These are phyloP conservation scores for Antennarius maculatus DNA, from an alignment of 2,797 vertebrate species.

Conservation along the genomic window DNA sequence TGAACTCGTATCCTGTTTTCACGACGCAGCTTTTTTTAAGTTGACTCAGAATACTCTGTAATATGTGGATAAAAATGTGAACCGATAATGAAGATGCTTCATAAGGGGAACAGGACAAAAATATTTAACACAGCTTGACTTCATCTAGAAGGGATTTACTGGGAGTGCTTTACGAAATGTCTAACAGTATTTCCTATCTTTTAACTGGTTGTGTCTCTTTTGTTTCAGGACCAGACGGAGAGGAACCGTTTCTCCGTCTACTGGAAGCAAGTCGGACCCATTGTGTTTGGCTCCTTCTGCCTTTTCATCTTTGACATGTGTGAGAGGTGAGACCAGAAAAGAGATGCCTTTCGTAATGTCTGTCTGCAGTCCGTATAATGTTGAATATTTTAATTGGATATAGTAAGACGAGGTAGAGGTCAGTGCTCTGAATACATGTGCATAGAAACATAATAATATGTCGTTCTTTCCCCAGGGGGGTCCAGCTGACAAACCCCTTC, in stretches of 20 bases:
- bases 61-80: too few species aligned
- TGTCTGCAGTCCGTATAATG: too few species aligned
- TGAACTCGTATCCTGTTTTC: background rate
- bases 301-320: slow-evolving; percentile 99
- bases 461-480: slow-evolving; percentile 82
- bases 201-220: background rate
- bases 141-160: too few species aligned
- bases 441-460: background rate
- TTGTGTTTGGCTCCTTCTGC: slow-evolving; percentile 95
- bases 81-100: too few species aligned
- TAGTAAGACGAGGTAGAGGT: background rate
- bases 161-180: background rate
- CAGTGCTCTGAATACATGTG: too few species aligned
- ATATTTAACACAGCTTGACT: too few species aligned
- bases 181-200: background rate
- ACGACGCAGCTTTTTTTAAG: too few species aligned
- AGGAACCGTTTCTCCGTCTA: slow-evolving; percentile 94
- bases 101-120: too few species aligned
- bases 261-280: slow-evolving; percentile 97
- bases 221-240: slow-evolving; percentile 90
- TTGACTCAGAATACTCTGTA: too few species aligned
- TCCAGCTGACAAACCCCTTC: slow-evolving; percentile 97
- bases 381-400: too few species aligned
- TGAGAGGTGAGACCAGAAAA: slow-evolving; percentile 86
- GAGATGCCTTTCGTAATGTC: background rate